A percentile compares a stretch with the other conserved stretches of the same genome.
These are phyloP conservation scores for Lacanobia oleracea DNA, from an alignment of 2,888 invertebrate species.

Conservation along the genomic window DNA sequence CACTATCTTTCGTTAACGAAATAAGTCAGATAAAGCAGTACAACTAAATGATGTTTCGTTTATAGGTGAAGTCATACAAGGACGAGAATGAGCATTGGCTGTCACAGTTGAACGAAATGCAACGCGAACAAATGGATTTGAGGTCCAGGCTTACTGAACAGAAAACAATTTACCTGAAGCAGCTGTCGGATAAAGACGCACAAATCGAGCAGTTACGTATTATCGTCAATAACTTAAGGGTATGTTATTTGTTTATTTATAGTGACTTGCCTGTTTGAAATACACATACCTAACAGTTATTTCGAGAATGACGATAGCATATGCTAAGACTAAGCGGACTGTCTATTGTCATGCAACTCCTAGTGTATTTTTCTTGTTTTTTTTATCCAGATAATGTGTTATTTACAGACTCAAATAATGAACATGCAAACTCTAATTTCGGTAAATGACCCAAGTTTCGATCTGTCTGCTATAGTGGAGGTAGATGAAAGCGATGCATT, in stretches of 20 bases:
- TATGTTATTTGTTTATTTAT: slow-evolving; percentile 50
- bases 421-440: slow-evolving; percentile 88
- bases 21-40: neutral
- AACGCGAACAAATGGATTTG: slow-evolving; percentile 88
- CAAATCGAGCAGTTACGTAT: slow-evolving; percentile 87
- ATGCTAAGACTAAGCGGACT: neutral
- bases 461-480: slow-evolving; percentile 87
- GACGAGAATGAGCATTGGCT: slow-evolving; percentile 92
- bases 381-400: neutral
- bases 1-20: slow-evolving; percentile 4
- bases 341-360: too few relatives aligned
- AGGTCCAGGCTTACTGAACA: slow-evolving; percentile 87
- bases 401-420: slow-evolving; percentile 83
- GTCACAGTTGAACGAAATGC: slow-evolving; percentile 88
- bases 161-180: slow-evolving; percentile 81
- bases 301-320: neutral
- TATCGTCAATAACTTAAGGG: slow-evolving; percentile 83
- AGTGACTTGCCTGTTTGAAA: too few relatives aligned
- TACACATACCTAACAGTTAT: neutral
- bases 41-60: neutral
- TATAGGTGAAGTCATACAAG: slow-evolving; percentile 91
- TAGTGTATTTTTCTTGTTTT: neutral
- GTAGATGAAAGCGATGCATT: slow-evolving; percentile 84
- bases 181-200: slow-evolving; percentile 84
- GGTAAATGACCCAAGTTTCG: slow-evolving; percentile 86